Evolutionary conservation across 2,888 invertebrate genomes (phyloP).

Genomic region (Ischnura elegans): DNA sequence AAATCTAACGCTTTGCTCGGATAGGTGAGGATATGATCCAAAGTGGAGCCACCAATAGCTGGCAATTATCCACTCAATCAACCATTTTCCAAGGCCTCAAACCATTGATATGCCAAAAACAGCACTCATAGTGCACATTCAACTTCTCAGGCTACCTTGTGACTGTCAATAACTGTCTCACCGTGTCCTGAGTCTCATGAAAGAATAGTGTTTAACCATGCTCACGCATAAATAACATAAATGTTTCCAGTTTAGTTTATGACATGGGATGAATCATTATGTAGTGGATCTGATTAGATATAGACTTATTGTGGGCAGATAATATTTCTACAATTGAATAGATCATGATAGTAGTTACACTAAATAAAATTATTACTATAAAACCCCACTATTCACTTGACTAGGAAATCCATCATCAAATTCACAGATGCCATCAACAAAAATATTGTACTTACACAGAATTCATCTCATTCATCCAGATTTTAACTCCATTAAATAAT

Average conservation of each 20-base stretch:
- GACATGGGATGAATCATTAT: conserved; percentile 1
- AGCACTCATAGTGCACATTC: conserved; percentile 12
- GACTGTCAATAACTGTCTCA: conserved; percentile 55
- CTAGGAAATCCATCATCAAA: neutral
- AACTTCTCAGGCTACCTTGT: conserved; percentile 37
- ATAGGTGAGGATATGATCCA: neutral
- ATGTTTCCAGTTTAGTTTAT: conserved; percentile 45
- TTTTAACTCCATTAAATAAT: neutral
- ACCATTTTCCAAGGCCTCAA: neutral
- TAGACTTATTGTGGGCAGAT: neutral
- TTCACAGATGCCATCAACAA: neutral
- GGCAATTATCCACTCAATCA: no score
- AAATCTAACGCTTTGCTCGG: neutral
- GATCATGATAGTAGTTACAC: conserved; percentile 25
- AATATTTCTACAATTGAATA: conserved; percentile 33
- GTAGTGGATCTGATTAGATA: neutral
- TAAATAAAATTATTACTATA: neutral
- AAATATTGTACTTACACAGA: neutral
- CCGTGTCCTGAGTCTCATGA: conserved; percentile 55
- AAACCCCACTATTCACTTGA: neutral
- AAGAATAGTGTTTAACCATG: conserved; percentile 23
- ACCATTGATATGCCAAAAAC: neutral
- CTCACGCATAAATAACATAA: neutral
- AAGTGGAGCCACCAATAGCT: no score
- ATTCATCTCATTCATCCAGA: neutral